A percentile compares a stretch with the other conserved stretches of the same genome.
These are phyloP conservation scores for Epinephelus cyanopodus DNA, from an alignment of 2,113 vertebrate genomes.

Conservation along the genomic window DNA sequence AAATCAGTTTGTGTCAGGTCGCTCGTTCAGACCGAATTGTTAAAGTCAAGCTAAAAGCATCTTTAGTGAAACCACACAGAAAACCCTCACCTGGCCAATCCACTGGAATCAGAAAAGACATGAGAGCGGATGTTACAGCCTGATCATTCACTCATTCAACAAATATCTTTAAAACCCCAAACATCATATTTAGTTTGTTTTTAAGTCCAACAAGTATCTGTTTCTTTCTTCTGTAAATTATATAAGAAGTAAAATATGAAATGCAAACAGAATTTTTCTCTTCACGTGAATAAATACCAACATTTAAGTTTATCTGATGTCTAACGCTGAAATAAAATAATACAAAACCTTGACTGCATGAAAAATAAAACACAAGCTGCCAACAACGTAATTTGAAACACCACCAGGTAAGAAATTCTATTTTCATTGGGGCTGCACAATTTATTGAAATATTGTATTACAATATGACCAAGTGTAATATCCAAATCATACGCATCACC, in stretches of 20 bases:
- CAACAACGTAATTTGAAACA: too few species aligned
- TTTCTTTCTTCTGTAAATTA: neutral
- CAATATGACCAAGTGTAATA: too few species aligned
- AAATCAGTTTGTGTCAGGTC: slow-evolving; percentile 25
- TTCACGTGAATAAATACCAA: neutral
- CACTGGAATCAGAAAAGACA: slow-evolving; percentile 81
- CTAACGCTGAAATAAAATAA: neutral
- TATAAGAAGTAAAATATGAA: neutral
- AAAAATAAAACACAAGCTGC: neutral
- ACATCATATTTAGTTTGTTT: neutral
- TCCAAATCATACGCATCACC: too few species aligned
- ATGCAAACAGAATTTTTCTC: neutral
- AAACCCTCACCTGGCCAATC: slow-evolving; percentile 84
- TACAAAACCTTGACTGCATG: neutral
- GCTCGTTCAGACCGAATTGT: slow-evolving; percentile 31
- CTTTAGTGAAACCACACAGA: slow-evolving; percentile 67
- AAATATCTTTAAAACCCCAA: neutral
- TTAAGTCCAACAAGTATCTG: neutral
- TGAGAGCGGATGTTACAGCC: slow-evolving; percentile 61
- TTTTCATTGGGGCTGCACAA: neutral
- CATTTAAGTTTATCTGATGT: neutral
- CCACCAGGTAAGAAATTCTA: neutral
- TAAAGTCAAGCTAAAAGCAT: slow-evolving; percentile 62
- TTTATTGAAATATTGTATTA: too few species aligned
- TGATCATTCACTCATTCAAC: slow-evolving; percentile 9